Evolutionary conservation across 2,113 vertebrate genomes (phyloP).

Genomic region (Oriolus oriolus): DNA sequence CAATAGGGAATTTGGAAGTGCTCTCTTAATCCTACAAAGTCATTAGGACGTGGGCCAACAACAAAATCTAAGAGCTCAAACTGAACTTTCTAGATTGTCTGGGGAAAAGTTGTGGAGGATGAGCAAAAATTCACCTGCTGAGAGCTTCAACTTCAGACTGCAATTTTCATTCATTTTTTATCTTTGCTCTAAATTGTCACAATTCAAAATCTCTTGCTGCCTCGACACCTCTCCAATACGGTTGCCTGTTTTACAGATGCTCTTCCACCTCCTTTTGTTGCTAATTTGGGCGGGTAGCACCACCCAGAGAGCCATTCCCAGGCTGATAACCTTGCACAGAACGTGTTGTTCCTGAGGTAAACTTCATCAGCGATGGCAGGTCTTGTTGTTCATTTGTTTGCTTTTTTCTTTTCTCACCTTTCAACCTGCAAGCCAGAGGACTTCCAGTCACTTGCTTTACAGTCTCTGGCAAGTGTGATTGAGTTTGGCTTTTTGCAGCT

Average conservation of each 20-base stretch:
- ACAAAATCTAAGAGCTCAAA: neutral
- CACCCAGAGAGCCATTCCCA: neutral
- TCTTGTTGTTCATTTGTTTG: neutral
- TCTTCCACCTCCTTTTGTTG: neutral
- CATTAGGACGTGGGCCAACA: neutral
- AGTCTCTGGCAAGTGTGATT: neutral
- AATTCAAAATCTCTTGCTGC: neutral
- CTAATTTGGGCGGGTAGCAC: neutral
- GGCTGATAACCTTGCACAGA: neutral
- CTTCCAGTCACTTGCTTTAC: neutral
- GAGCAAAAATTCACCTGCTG: neutral
- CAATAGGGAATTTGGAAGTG: neutral
- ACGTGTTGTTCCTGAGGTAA: fast-evolving
- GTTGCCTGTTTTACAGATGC: neutral
- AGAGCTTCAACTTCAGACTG: neutral
- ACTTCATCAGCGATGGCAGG: neutral
- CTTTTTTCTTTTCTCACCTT: neutral
- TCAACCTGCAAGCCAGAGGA: neutral
- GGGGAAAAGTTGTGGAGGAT: neutral
- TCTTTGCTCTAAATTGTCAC: neutral
- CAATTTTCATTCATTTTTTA: neutral
- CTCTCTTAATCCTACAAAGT: neutral
- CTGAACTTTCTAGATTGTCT: neutral
- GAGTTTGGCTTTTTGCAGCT: neutral
- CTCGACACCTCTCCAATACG: neutral